Evolutionary conservation across 2,888 invertebrate species (phyloP).

Genomic region (Diogma glabrata): DNA sequence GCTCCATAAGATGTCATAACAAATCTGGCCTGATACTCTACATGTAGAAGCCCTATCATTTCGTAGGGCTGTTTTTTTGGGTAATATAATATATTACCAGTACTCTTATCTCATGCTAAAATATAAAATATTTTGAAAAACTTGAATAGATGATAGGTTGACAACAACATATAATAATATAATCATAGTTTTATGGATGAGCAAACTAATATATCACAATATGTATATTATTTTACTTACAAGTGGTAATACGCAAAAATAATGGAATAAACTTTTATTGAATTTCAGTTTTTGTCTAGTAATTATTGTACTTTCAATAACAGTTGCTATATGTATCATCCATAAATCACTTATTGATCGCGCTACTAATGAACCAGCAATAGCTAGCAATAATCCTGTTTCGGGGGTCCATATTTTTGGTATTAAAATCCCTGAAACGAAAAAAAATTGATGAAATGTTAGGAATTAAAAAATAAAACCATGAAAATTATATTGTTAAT

Average conservation of each 20-base stretch:
- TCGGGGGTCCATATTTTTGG: conserved; percentile 71
- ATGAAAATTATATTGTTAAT: no score
- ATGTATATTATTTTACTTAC: conserved; percentile 40
- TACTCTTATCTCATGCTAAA: no score
- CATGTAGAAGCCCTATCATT: no score
- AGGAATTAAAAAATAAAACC: neutral
- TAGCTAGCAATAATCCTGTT: conserved; percentile 55
- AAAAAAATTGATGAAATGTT: neutral
- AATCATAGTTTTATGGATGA: no score
- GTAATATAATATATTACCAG: no score
- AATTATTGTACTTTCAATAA: conserved; percentile 90
- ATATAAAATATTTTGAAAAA: no score
- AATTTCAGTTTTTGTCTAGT: conserved; percentile 73
- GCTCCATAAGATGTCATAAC: no score
- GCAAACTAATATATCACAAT: no score
- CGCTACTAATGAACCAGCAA: conserved; percentile 71
- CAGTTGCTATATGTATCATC: conserved; percentile 91
- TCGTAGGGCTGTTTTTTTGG: no score
- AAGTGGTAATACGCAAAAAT: conserved; percentile 77
- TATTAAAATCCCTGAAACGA: conserved; percentile 50
- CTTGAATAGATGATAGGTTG: no score
- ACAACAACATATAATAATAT: no score
- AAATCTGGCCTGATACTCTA: no score
- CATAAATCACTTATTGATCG: conserved; percentile 93
- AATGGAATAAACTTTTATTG: conserved; percentile 57